Percentiles rank a stretch among this genome's conserved stretches.
Conservation (phyloP, 2,888 invertebrate genomes). For the Steinernema hermaphroditum region DNA sequence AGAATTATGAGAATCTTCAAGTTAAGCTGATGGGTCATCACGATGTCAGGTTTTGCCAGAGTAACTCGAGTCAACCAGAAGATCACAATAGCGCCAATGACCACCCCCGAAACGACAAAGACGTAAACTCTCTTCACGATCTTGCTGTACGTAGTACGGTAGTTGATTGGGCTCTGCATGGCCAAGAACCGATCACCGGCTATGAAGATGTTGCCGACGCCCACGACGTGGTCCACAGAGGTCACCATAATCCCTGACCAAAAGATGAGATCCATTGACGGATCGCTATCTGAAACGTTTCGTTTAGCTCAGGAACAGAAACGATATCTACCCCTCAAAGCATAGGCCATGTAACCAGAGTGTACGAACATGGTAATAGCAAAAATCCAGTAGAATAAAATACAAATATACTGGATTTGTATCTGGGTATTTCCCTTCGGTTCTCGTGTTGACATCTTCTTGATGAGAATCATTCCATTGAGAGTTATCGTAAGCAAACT, state of each 20-base stretch:
- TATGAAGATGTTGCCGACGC: conserved; percentile 14
- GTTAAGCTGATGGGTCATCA: not conserved
- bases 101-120: not conserved
- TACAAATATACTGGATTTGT: not conserved
- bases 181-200: not conserved
- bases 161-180: not conserved
- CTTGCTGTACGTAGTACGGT: not conserved
- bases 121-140: not conserved
- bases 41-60: not conserved
- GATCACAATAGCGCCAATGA: not conserved
- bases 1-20: not conserved
- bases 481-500: not conserved
- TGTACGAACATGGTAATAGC: not conserved
- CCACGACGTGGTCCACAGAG: not conserved
- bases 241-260: not conserved
- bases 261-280: not conserved
- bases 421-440: not conserved
- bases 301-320: too few species aligned
- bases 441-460: not conserved
- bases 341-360: not conserved
- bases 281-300: not conserved
- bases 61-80: not conserved
- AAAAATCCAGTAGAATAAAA: conserved; percentile 3
- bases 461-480: not conserved
- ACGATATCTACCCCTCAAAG: not conserved